Evolutionary conservation across 2,113 vertebrate genomes (phyloP).

Genomic region (Columba livia): DNA sequence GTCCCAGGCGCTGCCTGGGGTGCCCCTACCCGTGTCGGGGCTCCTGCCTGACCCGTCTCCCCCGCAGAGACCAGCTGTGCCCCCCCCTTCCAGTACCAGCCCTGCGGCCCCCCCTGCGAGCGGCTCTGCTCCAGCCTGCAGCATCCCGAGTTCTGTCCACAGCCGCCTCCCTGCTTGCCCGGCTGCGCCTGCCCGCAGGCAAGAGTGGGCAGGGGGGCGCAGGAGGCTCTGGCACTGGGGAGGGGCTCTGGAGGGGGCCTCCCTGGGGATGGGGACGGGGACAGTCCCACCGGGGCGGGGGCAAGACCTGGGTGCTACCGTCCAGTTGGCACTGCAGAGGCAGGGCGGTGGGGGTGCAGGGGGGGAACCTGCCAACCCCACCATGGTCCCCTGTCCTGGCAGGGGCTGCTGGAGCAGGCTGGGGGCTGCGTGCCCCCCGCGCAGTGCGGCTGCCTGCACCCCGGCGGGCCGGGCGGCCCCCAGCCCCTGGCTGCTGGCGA

Average conservation of each 20-base stretch:
- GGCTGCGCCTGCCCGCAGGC: constrained; percentile 91
- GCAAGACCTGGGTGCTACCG: too few relatives aligned
- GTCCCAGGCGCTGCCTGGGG: too few relatives aligned
- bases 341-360: not conserved
- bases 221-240: too few relatives aligned
- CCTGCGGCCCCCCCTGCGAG: constrained; percentile 81
- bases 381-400: not conserved
- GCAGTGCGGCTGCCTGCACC: constrained; percentile 80
- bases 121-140: constrained; percentile 78
- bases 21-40: too few relatives aligned
- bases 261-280: not conserved
- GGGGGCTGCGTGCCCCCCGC: constrained; percentile 74
- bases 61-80: constrained; percentile 40
- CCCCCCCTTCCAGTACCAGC: constrained; percentile 76
- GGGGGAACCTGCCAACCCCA: too few relatives aligned
- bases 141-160: constrained; percentile 65
- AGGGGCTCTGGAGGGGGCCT: too few relatives aligned
- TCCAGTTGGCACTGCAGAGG: too few relatives aligned
- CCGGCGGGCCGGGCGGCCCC: constrained; percentile 35
- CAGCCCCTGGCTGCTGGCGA: constrained; percentile 71
- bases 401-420: constrained; percentile 86
- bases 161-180: constrained; percentile 73
- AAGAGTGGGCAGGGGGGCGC: not conserved
- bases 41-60: not conserved
- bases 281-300: too few relatives aligned